Percentiles rank a stretch among this genome's conserved stretches.
Conservation (phyloP, 2,888 invertebrate species). For the Apantesis nais region DNA sequence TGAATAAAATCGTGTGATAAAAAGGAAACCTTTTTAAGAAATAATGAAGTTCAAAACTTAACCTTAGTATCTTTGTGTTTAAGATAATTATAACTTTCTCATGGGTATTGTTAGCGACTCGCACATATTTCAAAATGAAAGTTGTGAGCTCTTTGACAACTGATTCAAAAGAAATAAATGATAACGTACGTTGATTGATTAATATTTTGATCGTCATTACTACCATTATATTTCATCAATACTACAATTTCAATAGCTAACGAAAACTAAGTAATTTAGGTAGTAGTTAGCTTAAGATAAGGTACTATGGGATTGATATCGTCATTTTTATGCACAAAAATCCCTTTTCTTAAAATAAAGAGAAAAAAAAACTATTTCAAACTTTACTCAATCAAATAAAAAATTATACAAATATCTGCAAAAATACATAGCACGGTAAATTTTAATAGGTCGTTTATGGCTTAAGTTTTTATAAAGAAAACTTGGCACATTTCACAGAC, state of each 20-base stretch:
- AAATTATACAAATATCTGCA: background rate
- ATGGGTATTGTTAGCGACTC: background rate
- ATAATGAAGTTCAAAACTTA: too few relatives aligned
- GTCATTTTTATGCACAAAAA: too few relatives aligned
- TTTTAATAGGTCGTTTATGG: too few relatives aligned
- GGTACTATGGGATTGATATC: too few relatives aligned
- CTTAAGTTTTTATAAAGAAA: too few relatives aligned
- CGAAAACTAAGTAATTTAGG: background rate
- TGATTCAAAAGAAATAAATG: slow-evolving; percentile 4
- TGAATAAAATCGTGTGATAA: too few relatives aligned
- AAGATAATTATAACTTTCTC: background rate
- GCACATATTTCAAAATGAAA: background rate
- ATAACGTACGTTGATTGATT: slow-evolving; percentile 2
- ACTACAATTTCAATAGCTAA: background rate
- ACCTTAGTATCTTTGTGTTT: background rate
- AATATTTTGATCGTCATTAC: background rate
- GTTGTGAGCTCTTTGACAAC: slow-evolving; percentile 1
- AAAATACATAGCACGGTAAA: too few relatives aligned
- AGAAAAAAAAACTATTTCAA: too few relatives aligned
- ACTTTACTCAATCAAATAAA: background rate
- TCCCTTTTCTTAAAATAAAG: too few relatives aligned
- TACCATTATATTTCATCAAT: background rate
- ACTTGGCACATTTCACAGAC: too few relatives aligned
- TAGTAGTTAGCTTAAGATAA: too few relatives aligned
- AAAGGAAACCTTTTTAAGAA: too few relatives aligned